Evolutionary conservation across 2,888 invertebrate species (phyloP).

Genomic region (Ommatoiulus sabulosus): DNA sequence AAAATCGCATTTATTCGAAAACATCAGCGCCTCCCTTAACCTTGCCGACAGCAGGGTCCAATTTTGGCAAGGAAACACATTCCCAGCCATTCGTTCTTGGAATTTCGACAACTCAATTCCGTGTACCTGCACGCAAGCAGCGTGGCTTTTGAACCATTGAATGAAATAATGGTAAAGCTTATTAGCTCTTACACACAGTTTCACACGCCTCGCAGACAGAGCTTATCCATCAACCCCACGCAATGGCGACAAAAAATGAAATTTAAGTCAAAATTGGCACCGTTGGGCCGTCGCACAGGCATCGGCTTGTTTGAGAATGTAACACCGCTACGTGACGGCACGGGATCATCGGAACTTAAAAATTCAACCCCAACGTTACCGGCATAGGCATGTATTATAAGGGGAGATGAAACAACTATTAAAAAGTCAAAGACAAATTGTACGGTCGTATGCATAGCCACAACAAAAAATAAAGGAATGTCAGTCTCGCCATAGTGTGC

Average conservation of each 20-base stretch:
- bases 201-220: constrained; percentile 27
- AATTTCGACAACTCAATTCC: constrained; percentile 19
- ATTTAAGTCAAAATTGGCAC: not conserved
- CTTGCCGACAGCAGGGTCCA: not conserved
- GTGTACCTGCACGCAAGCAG: too few species aligned
- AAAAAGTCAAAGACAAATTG: constrained; percentile 23
- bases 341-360: not conserved
- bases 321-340: not conserved
- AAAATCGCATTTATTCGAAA: not conserved
- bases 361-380: not conserved
- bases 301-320: not conserved
- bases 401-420: constrained; percentile 27
- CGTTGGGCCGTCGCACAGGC: not conserved
- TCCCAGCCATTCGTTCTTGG: not conserved
- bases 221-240: not conserved
- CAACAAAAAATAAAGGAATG: not conserved
- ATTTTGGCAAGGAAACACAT: not conserved
- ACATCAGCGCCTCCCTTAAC: not conserved
- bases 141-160: not conserved
- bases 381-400: not conserved
- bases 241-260: not conserved
- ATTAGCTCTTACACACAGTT: not conserved
- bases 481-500: not conserved
- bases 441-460: not conserved
- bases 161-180: not conserved